Conservation (phyloP, 2,888 invertebrate genomes). For the Anorthoa munda region DNA sequence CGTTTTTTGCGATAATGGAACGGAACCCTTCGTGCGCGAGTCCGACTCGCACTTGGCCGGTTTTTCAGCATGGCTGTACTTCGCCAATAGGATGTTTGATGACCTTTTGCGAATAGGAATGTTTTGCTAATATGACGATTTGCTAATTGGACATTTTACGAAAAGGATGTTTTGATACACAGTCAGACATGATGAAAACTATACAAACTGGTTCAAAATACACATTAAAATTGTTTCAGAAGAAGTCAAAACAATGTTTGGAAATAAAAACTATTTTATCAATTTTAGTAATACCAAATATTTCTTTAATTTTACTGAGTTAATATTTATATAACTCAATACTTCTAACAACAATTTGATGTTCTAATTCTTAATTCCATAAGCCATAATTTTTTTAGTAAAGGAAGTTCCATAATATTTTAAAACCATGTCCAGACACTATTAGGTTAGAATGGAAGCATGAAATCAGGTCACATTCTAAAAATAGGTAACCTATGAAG, state of each 20-base stretch:
- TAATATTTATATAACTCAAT: neutral
- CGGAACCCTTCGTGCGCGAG: too few relatives aligned
- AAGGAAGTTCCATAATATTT: slow-evolving; percentile 46
- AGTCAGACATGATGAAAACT: neutral
- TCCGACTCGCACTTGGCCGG: too few relatives aligned
- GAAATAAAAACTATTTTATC: too few relatives aligned
- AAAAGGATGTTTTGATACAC: too few relatives aligned
- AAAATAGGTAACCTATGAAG: slow-evolving; percentile 66
- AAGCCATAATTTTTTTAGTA: neutral
- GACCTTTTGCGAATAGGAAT: too few relatives aligned
- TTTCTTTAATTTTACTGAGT: neutral
- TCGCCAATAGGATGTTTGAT: too few relatives aligned
- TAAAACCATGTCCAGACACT: slow-evolving; percentile 52
- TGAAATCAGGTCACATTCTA: slow-evolving; percentile 69
- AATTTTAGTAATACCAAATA: neutral
- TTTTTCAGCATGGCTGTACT: too few relatives aligned
- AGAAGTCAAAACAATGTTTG: neutral
- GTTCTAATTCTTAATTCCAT: neutral
- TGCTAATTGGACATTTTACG: too few relatives aligned
- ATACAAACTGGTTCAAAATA: neutral
- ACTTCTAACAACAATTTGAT: neutral
- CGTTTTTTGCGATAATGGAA: too few relatives aligned
- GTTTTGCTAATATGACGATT: too few relatives aligned
- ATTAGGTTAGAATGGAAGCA: slow-evolving; percentile 40
- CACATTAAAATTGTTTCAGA: neutral